Percentiles rank a stretch among this genome's conserved stretches.
Evolutionary conservation across 2,113 vertebrate genomes (phyloP).

Genomic region (Pandion haliaetus): DNA sequence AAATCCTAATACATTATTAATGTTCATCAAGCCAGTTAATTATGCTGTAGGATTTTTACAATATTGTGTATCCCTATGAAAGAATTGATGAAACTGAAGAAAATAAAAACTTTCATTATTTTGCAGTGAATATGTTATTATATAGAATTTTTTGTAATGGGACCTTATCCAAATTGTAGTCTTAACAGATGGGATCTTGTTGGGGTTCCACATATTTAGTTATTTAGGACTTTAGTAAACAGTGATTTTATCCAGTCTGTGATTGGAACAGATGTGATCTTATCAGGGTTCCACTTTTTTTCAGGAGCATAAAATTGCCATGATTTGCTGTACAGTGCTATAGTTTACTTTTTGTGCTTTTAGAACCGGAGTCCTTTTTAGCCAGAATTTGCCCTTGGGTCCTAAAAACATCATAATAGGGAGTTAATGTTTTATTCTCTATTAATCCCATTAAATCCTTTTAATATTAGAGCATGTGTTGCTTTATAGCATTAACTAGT

Average conservation of each 20-base stretch:
- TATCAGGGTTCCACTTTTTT: constrained; percentile 87
- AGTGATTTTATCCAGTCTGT: constrained; percentile 86
- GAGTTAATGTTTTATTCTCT: constrained; percentile 88
- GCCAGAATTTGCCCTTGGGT: constrained; percentile 85
- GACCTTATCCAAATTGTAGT: constrained; percentile 76
- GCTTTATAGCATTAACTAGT: constrained; percentile 89
- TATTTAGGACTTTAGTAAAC: constrained; percentile 88
- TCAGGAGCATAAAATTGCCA: constrained; percentile 82
- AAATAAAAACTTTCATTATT: constrained; percentile 17
- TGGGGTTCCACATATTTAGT: constrained; percentile 87
- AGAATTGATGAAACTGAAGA: neutral
- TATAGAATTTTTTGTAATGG: constrained; percentile 77
- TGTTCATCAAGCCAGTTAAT: constrained; percentile 18
- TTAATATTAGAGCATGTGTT: constrained; percentile 90
- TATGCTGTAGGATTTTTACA: neutral
- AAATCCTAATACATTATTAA: neutral
- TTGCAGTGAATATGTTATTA: constrained; percentile 64
- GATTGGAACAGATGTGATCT: constrained; percentile 89
- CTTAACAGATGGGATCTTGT: constrained; percentile 85
- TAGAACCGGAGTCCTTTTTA: constrained; percentile 80
- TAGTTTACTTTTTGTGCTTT: constrained; percentile 82
- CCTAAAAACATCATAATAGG: constrained; percentile 84
- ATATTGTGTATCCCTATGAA: neutral
- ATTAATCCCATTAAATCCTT: constrained; percentile 89
- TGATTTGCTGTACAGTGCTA: constrained; percentile 86